These are phyloP conservation scores for Mesorhabditis sp. DNA, from an alignment of 2,888 invertebrate genomes.

Conservation along the genomic window DNA sequence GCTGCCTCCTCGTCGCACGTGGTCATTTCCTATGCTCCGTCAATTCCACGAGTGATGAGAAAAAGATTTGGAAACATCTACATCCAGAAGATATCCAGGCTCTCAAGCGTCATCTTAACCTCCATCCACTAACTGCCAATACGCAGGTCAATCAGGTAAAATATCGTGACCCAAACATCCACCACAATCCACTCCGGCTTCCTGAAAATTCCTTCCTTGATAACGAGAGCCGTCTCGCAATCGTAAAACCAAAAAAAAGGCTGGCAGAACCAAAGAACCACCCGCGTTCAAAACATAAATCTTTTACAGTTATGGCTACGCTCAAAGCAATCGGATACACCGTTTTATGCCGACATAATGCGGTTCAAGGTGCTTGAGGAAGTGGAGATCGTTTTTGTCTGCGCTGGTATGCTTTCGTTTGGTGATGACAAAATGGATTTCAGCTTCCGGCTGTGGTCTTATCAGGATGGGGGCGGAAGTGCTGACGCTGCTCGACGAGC, in stretches of 20 bases:
- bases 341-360: constrained; percentile 3
- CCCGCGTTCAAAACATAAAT: no score
- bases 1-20: constrained; percentile 3
- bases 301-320: neutral
- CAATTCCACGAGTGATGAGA: neutral
- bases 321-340: neutral
- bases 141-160: constrained; percentile 1
- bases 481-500: neutral
- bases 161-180: neutral
- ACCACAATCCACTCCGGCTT: no score
- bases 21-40: neutral
- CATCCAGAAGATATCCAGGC: neutral
- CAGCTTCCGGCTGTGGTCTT: constrained; percentile 1
- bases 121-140: neutral
- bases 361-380: neutral
- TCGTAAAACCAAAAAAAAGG: neutral
- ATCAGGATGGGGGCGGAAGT: constrained; percentile 3
- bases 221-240: no score
- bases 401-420: neutral
- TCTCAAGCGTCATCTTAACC: neutral
- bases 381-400: neutral
- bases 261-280: neutral
- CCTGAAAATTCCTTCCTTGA: no score
- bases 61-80: constrained; percentile 3
- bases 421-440: neutral